These are phyloP conservation scores for Somateria mollissima DNA, from an alignment of 2,797 vertebrate genomes.

Conservation along the genomic window DNA sequence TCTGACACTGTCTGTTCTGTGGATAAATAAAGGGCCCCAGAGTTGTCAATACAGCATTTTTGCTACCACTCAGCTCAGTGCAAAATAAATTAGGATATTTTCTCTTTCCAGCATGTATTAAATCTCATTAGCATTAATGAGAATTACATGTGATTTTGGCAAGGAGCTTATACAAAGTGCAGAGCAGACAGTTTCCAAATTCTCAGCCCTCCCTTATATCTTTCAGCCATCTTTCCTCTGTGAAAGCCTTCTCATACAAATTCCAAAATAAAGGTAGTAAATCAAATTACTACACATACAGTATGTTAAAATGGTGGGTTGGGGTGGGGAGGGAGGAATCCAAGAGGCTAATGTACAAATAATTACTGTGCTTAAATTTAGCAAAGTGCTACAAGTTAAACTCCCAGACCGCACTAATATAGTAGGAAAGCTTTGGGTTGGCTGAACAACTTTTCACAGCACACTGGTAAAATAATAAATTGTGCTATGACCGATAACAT, in stretches of 20 bases:
- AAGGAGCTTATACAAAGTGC: slow-evolving; percentile 52
- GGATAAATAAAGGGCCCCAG: slow-evolving; percentile 45
- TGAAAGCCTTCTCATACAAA: not conserved
- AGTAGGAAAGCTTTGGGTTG: slow-evolving; percentile 17
- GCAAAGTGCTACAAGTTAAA: not conserved
- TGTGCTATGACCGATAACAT: slow-evolving; percentile 67
- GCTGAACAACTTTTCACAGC: slow-evolving; percentile 54
- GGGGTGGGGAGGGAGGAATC: not conserved
- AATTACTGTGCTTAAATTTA: slow-evolving; percentile 49
- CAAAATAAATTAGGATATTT: slow-evolving; percentile 71
- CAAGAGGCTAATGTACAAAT: slow-evolving; percentile 13
- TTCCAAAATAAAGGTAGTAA: slow-evolving; percentile 55
- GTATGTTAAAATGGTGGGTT: not conserved
- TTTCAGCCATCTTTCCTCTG: slow-evolving; percentile 30
- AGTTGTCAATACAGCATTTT: slow-evolving; percentile 65
- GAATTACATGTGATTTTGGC: slow-evolving; percentile 41
- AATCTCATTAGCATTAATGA: slow-evolving; percentile 74
- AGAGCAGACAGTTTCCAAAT: slow-evolving; percentile 64
- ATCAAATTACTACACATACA: not conserved
- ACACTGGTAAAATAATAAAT: slow-evolving; percentile 65
- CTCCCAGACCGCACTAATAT: not conserved
- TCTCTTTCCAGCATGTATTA: slow-evolving; percentile 67
- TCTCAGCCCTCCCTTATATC: slow-evolving; percentile 40
- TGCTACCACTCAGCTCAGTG: slow-evolving; percentile 30
- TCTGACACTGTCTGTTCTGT: slow-evolving; percentile 1